These are phyloP conservation scores for Camptogramma bilineatum DNA, from an alignment of 2,888 invertebrate species.

Conservation along the genomic window DNA sequence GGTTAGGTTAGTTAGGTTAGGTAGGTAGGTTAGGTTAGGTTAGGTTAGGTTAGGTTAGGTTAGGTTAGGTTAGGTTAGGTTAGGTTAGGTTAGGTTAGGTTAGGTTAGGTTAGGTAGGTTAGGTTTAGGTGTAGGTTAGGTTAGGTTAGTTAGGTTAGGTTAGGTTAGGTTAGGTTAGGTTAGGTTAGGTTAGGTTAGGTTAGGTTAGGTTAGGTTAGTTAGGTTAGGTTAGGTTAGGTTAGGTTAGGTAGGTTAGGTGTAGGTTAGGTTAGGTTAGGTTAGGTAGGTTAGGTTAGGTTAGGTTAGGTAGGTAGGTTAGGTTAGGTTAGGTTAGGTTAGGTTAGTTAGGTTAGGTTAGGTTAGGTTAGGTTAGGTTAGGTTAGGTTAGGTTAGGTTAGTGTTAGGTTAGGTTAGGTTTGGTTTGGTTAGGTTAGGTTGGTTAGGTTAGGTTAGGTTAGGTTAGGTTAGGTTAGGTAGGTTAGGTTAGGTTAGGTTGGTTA, in stretches of 20 bases:
- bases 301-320: constrained; percentile 44
- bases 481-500: constrained; percentile 49
- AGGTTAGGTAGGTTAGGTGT: constrained; percentile 44
- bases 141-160: constrained; percentile 43
- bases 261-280: constrained; percentile 40
- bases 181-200: constrained; percentile 45
- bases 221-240: constrained; percentile 44
- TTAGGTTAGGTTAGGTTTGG: constrained; percentile 47
- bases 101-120: constrained; percentile 43
- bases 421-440: constrained; percentile 50
- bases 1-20: constrained; percentile 48
- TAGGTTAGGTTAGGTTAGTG: constrained; percentile 40
- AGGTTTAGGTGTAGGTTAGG: constrained; percentile 44
- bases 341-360: constrained; percentile 43
- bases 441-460: constrained; percentile 51
- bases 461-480: constrained; percentile 51
- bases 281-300: constrained; percentile 39
- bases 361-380: constrained; percentile 45
- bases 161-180: constrained; percentile 41
- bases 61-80: constrained; percentile 46
- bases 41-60: constrained; percentile 46
- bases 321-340: constrained; percentile 44
- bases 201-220: constrained; percentile 46
- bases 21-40: constrained; percentile 47
- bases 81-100: constrained; percentile 45